Evolutionary conservation across 2,888 invertebrate species (phyloP).

Genomic region (Netelia virgata): DNA sequence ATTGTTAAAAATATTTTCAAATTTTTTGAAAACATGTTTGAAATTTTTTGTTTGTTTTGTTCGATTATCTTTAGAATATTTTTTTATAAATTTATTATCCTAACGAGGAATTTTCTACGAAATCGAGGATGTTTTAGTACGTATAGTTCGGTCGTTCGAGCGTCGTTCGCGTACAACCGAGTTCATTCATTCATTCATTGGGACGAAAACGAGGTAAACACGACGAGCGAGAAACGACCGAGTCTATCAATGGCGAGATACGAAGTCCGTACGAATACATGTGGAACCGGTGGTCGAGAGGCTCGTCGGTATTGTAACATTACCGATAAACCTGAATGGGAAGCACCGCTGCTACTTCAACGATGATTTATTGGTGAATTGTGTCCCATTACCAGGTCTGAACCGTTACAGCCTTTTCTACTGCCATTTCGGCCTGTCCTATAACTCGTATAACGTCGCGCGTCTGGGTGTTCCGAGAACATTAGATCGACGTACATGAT

Average conservation of each 20-base stretch:
- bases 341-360: conserved; percentile 8
- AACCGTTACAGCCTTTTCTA: conserved; percentile 1
- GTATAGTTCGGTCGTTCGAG: not conserved
- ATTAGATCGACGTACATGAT: too few relatives aligned
- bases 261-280: not conserved
- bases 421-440: not conserved
- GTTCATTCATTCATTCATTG: not conserved
- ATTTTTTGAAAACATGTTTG: not conserved
- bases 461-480: too few relatives aligned
- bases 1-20: not conserved
- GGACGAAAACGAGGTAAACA: not conserved
- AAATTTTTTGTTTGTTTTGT: not conserved
- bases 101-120: too few relatives aligned
- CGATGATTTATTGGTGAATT: conserved; percentile 54
- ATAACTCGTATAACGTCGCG: not conserved
- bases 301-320: conserved; percentile 46
- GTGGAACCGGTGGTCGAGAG: conserved; percentile 6
- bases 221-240: conserved; percentile 8
- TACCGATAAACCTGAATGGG: conserved; percentile 36
- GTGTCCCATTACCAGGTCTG: conserved; percentile 12
- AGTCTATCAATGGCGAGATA: conserved; percentile 46
- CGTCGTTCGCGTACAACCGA: not conserved
- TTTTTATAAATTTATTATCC: too few relatives aligned
- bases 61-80: too few relatives aligned
- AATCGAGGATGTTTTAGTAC: too few relatives aligned